These are phyloP conservation scores for Orthosia incerta DNA, from an alignment of 2,888 invertebrate species.

Conservation along the genomic window DNA sequence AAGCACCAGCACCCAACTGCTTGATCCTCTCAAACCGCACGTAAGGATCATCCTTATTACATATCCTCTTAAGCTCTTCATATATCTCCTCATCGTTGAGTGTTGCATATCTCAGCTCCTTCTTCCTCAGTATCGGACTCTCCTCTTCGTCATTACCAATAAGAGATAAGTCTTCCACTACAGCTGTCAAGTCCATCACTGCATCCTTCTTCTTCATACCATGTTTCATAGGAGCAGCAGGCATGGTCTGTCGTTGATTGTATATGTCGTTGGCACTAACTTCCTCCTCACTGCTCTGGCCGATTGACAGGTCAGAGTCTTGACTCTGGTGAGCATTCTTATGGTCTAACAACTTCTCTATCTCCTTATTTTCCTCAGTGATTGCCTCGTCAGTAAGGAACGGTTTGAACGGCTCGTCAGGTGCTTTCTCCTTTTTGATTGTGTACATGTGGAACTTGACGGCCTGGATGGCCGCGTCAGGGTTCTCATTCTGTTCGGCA, in stretches of 20 bases:
- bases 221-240: conserved; percentile 86
- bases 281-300: conserved; percentile 91
- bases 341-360: conserved; percentile 94
- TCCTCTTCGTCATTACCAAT: conserved; percentile 88
- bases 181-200: conserved; percentile 80
- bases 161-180: conserved; percentile 84
- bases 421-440: conserved; percentile 95
- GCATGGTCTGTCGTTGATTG: conserved; percentile 90
- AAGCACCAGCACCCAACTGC: conserved; percentile 97
- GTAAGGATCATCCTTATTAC: conserved; percentile 95
- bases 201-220: conserved; percentile 85
- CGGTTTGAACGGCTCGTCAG: conserved; percentile 94
- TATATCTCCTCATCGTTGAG: conserved; percentile 94
- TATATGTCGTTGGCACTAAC: conserved; percentile 82
- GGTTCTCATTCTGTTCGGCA: conserved; percentile 97
- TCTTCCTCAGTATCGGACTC: conserved; percentile 92
- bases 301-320: conserved; percentile 88
- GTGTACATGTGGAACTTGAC: conserved; percentile 97
- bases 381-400: conserved; percentile 95
- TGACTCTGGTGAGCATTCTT: conserved; percentile 94
- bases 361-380: conserved; percentile 95
- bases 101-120: conserved; percentile 89
- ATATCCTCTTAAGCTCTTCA: conserved; percentile 94
- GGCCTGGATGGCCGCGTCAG: conserved; percentile 97
- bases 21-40: conserved; percentile 95